These are phyloP conservation scores for Drosophila chauvacae DNA, from an alignment of 1,140 invertebrate genomes.

Conservation along the genomic window DNA sequence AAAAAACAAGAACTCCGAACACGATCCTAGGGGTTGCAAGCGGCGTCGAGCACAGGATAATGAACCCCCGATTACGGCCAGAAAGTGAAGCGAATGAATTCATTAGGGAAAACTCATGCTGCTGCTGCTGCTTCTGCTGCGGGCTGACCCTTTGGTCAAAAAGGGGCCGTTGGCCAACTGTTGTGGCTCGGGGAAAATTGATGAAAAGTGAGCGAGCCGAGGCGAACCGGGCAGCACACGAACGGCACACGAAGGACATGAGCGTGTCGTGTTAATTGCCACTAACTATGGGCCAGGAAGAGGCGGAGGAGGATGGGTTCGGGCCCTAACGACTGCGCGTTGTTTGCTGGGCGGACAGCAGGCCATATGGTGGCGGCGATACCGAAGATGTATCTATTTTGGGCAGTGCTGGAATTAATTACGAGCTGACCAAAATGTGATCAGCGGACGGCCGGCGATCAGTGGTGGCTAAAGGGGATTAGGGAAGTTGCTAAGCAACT, in stretches of 20 bases:
- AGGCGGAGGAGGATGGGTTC: not conserved
- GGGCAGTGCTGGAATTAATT: conserved; percentile 75
- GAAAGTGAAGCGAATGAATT: conserved; percentile 82
- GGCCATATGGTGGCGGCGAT: conserved; percentile 59
- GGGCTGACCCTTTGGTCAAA: conserved; percentile 36
- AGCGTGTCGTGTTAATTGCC: conserved; percentile 79
- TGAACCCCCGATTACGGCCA: conserved; percentile 75
- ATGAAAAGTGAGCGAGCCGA: conserved; percentile 62
- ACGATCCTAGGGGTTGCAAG: conserved; percentile 44
- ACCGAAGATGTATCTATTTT: conserved; percentile 79
- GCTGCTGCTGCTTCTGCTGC: conserved; percentile 8
- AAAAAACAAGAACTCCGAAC: conserved; percentile 18
- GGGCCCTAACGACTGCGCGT: conserved; percentile 30
- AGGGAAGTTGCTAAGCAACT: too few relatives aligned
- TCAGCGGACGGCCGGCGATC: conserved; percentile 47
- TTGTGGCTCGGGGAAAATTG: conserved; percentile 68
- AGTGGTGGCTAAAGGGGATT: conserved; percentile 3
- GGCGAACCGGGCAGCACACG: conserved; percentile 26
- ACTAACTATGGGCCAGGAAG: conserved; percentile 58
- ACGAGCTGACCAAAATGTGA: conserved; percentile 79
- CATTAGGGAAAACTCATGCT: conserved; percentile 76
- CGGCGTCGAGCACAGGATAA: conserved; percentile 55
- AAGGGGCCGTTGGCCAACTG: conserved; percentile 72
- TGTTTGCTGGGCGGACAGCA: conserved; percentile 54
- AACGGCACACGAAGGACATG: conserved; percentile 67